phyloP scores from a whole-genome alignment of 2,797 vertebrate genomes.

The Nannoperca australis region DNA sequence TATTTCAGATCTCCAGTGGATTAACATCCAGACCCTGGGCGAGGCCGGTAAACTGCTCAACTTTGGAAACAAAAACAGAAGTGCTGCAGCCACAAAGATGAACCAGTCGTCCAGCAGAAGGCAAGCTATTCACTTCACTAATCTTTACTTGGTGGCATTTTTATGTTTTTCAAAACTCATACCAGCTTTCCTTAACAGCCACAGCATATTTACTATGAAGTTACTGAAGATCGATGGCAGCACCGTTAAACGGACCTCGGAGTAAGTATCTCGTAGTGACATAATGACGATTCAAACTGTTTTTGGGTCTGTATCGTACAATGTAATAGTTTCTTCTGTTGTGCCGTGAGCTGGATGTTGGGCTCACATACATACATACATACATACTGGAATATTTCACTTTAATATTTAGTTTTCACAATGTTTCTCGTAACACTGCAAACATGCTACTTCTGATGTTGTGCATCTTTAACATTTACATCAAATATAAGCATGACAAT shows the following conservation, averaged over 20 bases:
- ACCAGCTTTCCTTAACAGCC: conserved; percentile 78
- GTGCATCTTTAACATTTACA: too few relatives aligned
- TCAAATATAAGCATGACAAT: not conserved
- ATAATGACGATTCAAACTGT: too few relatives aligned
- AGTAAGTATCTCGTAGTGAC: conserved; percentile 83
- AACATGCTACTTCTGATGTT: not conserved
- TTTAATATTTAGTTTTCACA: not conserved
- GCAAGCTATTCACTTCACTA: conserved; percentile 41
- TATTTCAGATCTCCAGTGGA: conserved; percentile 89
- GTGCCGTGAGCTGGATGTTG: not conserved
- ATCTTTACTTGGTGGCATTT: not conserved
- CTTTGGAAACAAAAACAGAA: conserved; percentile 92
- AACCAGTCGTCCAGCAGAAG: conserved; percentile 95
- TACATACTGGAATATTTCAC: not conserved
- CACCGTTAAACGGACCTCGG: conserved; percentile 83
- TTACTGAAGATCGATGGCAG: conserved; percentile 84
- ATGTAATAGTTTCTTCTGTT: not conserved
- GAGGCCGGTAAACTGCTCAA: conserved; percentile 89
- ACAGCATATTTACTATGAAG: conserved; percentile 93
- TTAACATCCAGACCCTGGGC: conserved; percentile 87
- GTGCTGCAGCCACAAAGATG: conserved; percentile 91
- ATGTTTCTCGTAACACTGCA: not conserved
- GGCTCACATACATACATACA: not conserved
- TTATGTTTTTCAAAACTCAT: not conserved
- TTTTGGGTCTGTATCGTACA: not conserved